Evolutionary conservation across 2,797 vertebrate genomes (phyloP), one percentile per base, ranked within the genome.

Genomic region (Melanotaenia trifasciata): DNA sequence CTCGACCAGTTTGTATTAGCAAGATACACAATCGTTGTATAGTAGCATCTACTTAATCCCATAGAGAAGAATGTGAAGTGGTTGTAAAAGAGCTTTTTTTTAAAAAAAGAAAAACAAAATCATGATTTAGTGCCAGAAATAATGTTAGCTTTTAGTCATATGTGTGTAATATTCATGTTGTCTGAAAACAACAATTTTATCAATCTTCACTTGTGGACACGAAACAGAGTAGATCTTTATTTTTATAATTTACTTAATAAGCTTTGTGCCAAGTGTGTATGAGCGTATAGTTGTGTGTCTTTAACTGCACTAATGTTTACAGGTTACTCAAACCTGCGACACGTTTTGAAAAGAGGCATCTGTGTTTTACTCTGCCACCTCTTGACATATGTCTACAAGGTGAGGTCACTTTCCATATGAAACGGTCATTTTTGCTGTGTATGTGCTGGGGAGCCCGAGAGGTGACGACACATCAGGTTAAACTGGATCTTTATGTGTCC

Each of bases 391-490:
- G 74, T 30, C 32, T 47, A 9, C 26, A 28, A 58, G 72, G 43
- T 91, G 86, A 91, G 72, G 28, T 91, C 64, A 89, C 89, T 87
- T 87, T 83, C 87, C 78, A 76, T 51, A 26, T 12, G 64, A 78
- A 81, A 65, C 51, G 22, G 63, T 65, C 66, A 51, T 33, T 51
- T 45, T 30, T 53, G 68, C 3, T 45, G 63, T 9, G 0, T n/a
- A 12, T 63, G 58, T 58, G 60, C 58, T 24, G 47, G 36, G 24
- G 45, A 67, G 43, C 54, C 18, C 16, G 36, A 9, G 14, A 76
- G 68, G 83, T 71, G 75, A 71, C 69, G 45, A 53, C 71, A 64
- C 72, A 56, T 64, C 30, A 8, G 7, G 53, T 63, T 87, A 16
- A 89, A 86, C 71, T 7, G 56, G 80, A 74, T 60, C 80, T 87